Percentiles rank a stretch among this genome's conserved stretches.
These are phyloP conservation scores for Drosophila tani DNA, from an alignment of 1,140 invertebrate genomes.

Conservation along the genomic window DNA sequence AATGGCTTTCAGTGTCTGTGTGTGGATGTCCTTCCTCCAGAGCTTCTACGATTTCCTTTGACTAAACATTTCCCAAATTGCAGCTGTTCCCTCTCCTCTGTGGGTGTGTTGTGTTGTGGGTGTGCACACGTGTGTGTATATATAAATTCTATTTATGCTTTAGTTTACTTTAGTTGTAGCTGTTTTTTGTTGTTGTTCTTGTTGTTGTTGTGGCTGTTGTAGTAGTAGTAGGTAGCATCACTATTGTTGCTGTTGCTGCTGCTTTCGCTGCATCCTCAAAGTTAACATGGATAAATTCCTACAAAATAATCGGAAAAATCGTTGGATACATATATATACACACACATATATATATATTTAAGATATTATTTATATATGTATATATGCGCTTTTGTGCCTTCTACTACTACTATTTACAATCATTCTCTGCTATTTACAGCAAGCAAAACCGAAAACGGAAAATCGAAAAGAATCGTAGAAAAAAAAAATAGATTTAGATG, in stretches of 20 bases:
- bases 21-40: constrained; percentile 35
- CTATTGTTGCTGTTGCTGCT: constrained; percentile 36
- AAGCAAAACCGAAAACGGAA: constrained; percentile 45
- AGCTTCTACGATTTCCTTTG: constrained; percentile 47
- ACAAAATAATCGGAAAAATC: constrained; percentile 76
- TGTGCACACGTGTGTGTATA: constrained; percentile 19
- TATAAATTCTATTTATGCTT: constrained; percentile 73
- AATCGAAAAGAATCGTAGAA: constrained; percentile 32
- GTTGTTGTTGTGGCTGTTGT: constrained; percentile 50
- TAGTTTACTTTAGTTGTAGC: constrained; percentile 60
- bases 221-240: constrained; percentile 59
- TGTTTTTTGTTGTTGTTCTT: constrained; percentile 43
- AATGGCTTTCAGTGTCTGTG: constrained; percentile 21
- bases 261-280: constrained; percentile 73
- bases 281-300: constrained; percentile 85
- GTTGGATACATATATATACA: constrained; percentile 15
- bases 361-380: constrained; percentile 6
- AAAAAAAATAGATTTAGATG: constrained; percentile 14
- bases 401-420: constrained; percentile 58
- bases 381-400: constrained; percentile 30
- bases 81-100: constrained; percentile 19
- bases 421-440: constrained; percentile 60
- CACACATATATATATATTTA: constrained; percentile 9
- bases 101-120: too few relatives aligned
- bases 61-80: constrained; percentile 55